Evolutionary conservation across 1,140 invertebrate species (phyloP).

Genomic region (Euura lappo): DNA sequence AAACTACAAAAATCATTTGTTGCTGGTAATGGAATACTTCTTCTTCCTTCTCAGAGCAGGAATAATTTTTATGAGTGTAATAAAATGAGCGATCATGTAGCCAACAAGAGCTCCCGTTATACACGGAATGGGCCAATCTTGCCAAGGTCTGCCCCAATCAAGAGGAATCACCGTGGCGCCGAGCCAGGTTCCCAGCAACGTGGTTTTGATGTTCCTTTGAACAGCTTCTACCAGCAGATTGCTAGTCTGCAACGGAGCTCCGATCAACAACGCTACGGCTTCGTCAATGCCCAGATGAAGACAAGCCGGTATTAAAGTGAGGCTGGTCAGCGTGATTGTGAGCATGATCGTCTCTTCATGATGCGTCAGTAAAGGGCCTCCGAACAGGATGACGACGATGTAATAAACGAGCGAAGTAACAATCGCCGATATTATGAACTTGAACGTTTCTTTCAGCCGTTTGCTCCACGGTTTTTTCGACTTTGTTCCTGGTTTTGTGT

Average conservation of each 20-base stretch:
- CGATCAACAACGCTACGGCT: conserved; percentile 62
- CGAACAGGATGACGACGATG: conserved; percentile 73
- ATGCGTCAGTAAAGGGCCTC: conserved; percentile 70
- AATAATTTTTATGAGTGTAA: conserved; percentile 58
- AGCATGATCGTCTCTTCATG: conserved; percentile 78
- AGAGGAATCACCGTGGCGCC: conserved; percentile 87
- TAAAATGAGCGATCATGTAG: conserved; percentile 64
- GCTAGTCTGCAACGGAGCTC: conserved; percentile 55
- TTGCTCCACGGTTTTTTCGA: conserved; percentile 39
- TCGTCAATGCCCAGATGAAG: conserved; percentile 67
- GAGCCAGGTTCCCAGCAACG: conserved; percentile 84
- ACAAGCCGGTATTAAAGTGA: conserved; percentile 72
- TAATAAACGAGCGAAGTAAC: conserved; percentile 62
- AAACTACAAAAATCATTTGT: background rate
- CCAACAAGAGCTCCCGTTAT: conserved; percentile 73
- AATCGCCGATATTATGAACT: conserved; percentile 40
- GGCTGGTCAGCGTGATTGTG: conserved; percentile 66
- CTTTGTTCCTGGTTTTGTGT: conserved; percentile 32
- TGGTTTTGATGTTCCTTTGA: conserved; percentile 64
- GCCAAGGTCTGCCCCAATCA: conserved; percentile 93
- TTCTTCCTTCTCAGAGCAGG: conserved; percentile 34
- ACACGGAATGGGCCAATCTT: conserved; percentile 81
- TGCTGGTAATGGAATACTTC: conserved; percentile 17
- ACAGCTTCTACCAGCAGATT: conserved; percentile 65
- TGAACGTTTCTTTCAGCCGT: conserved; percentile 46